Evolutionary conservation across 2,888 invertebrate genomes (phyloP).

Genomic region (Petrophora chlorosata): DNA sequence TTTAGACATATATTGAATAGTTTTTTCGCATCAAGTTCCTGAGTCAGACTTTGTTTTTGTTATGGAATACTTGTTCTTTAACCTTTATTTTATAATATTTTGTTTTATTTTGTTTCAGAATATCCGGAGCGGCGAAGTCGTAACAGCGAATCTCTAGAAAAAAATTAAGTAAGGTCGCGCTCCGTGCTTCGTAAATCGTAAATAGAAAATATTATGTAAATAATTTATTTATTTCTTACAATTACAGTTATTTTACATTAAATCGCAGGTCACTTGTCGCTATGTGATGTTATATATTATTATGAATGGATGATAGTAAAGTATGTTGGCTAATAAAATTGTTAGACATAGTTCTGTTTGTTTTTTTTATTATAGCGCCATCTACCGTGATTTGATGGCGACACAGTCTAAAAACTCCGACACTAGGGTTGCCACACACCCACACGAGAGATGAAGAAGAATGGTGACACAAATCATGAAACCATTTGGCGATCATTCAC

Average conservation of each 20-base stretch:
- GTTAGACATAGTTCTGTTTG: slow-evolving; percentile 19
- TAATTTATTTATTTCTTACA: slow-evolving; percentile 47
- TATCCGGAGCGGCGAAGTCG: slow-evolving; percentile 45
- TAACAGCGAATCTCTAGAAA: slow-evolving; percentile 50
- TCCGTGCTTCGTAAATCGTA: slow-evolving; percentile 17
- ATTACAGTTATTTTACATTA: slow-evolving; percentile 5
- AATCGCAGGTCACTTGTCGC: slow-evolving; percentile 15
- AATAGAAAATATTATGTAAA: slow-evolving; percentile 54
- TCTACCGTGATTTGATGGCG: background rate
- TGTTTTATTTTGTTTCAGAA: slow-evolving; percentile 51
- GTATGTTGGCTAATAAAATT: slow-evolving; percentile 32
- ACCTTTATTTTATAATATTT: slow-evolving; percentile 1
- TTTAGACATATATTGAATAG: no score
- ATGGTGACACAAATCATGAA: no score
- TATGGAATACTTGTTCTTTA: no score
- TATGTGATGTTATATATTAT: slow-evolving; percentile 23
- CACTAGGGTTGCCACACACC: no score
- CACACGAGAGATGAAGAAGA: no score
- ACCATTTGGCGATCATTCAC: no score
- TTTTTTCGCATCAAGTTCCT: no score
- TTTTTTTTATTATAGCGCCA: slow-evolving; percentile 11
- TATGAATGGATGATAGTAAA: slow-evolving; percentile 29
- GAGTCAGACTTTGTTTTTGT: background rate
- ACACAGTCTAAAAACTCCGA: no score
- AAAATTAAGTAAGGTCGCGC: slow-evolving; percentile 12